Conservation (phyloP, 2,113 vertebrate species). For the Typhlomys cinereus region DNA sequence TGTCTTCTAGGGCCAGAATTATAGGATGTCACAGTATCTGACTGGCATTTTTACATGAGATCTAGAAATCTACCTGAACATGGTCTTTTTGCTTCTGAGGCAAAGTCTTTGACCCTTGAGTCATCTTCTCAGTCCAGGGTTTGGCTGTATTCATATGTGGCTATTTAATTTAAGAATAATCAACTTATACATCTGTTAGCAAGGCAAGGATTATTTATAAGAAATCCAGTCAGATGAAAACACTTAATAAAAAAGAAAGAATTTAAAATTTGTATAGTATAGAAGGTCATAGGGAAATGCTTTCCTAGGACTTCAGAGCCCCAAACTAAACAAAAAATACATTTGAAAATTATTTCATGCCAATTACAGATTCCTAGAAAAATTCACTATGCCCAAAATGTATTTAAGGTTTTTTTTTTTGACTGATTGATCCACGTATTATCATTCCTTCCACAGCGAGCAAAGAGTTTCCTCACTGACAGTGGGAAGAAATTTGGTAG, state of each 20-base stretch:
- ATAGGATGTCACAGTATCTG: no score
- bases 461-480: background rate
- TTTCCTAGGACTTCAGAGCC: background rate
- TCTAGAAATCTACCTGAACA: no score
- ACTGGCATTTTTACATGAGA: no score
- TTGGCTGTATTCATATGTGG: no score
- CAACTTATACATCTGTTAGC: background rate
- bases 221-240: background rate
- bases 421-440: background rate
- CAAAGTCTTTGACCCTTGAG: no score
- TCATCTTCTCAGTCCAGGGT: no score
- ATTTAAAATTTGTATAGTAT: background rate
- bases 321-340: background rate
- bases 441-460: background rate
- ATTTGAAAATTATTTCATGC: conserved; percentile 44
- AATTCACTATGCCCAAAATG: background rate
- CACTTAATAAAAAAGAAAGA: background rate
- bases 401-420: conserved; percentile 39
- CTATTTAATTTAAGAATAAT: background rate
- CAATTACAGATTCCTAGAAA: conserved; percentile 33
- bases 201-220: background rate
- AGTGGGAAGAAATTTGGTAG: background rate
- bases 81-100: no score
- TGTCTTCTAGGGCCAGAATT: no score
- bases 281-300: conserved; percentile 3